These are phyloP conservation scores for Apus apus DNA, from an alignment of 2,113 vertebrate species.

Conservation along the genomic window DNA sequence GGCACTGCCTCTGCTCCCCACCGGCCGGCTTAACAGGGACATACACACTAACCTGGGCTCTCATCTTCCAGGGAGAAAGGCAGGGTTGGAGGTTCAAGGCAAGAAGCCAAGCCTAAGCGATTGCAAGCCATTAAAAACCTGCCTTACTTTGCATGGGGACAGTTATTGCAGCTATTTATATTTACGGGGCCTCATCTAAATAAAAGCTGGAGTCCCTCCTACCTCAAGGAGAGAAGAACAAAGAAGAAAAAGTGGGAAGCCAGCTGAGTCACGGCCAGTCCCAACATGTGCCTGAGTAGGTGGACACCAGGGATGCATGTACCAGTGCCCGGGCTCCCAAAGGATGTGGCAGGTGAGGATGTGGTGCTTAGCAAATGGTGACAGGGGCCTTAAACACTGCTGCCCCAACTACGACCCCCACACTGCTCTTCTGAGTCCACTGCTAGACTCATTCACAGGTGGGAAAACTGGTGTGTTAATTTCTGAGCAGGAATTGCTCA, in stretches of 20 bases:
- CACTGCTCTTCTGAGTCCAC: neutral
- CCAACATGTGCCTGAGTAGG: neutral
- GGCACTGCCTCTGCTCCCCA: neutral
- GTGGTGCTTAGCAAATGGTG: neutral
- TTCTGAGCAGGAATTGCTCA: neutral
- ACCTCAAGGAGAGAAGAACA: conserved; percentile 10
- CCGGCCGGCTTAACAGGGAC: neutral
- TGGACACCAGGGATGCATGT: neutral
- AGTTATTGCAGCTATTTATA: neutral
- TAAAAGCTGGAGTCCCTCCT: neutral
- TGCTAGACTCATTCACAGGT: neutral
- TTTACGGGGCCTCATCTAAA: neutral
- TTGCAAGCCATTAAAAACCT: neutral
- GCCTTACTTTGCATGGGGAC: neutral
- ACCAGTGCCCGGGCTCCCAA: neutral
- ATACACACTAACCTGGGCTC: neutral
- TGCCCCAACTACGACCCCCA: neutral
- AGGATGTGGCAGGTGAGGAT: neutral
- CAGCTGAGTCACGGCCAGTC: conserved; percentile 16
- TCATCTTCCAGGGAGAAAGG: neutral
- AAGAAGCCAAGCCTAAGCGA: neutral
- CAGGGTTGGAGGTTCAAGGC: neutral
- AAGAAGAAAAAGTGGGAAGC: conserved; percentile 4
- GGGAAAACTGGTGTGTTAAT: neutral
- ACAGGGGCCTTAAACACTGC: neutral